Base-by-base conservation (phyloP, 2,888 invertebrate genomes). In the Drosophila gaucha region DNA sequence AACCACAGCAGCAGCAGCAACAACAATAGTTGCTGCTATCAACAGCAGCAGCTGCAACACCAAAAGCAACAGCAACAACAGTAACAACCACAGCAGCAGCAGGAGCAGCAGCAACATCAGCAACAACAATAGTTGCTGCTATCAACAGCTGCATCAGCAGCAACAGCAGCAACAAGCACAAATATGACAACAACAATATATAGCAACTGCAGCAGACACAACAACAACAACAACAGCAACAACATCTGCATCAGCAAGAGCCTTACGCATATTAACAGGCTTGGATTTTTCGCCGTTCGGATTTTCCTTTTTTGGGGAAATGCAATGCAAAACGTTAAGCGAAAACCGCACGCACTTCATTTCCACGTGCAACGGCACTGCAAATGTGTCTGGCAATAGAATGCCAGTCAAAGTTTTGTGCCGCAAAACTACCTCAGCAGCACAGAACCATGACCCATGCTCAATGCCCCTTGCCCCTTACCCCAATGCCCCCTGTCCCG, bases 251-350 rank as follows among this genome's bases (percentile, higher is more conserved):
- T n/a, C n/a, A n/a, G n/a, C n/a, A n/a, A 22, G 39, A 56, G 66
- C 54, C 74, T 74, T 83, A 80, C 80, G 86, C 86, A 82, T 80
- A 83, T 83, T 82, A 74, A 75, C 65, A 69, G 78, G 82, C 78
- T 78, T 65, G 60, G 50, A 84, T 49, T 63, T 83, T 80, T 62
- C 67, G 49, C 55, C 50, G 49, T 16, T 49, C 9, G 6, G 5
- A 8, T 12, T 2, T 9, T 2, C 26, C 33, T n/a, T n/a, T 22
- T 5, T 5, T 2, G 10, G 4, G 30, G 9, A 14, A 31, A 26
- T 58, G 60, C 38, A 46, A 38, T 74, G 54, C 41, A 70, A 74
- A 70, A 46, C 54, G 56, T 71, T 67, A 58, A 75, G 41, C 67
- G 76, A 67, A 71, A 74, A 71, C 74, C 70, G 41, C 76, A 67